phyloP scores from a whole-genome alignment of 1,140 invertebrate species.

The Hylaeus anthracinus region DNA sequence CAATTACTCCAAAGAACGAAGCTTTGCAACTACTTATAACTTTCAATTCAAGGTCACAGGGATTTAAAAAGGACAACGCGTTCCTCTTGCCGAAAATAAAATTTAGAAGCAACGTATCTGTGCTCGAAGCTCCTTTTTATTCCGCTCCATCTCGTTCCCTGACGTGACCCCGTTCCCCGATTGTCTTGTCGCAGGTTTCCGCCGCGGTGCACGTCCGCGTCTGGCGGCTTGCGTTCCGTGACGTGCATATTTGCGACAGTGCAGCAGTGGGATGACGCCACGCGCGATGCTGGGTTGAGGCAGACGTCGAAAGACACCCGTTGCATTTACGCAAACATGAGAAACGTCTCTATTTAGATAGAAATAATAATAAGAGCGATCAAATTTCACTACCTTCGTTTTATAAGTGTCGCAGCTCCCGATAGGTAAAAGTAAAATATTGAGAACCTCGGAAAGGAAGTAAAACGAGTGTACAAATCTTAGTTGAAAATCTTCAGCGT shows the following conservation, averaged over 20 bases:
- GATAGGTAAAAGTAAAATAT: too few relatives aligned
- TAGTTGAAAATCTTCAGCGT: too few relatives aligned
- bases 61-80: neutral
- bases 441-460: too few relatives aligned
- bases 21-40: too few relatives aligned
- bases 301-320: constrained; percentile 18
- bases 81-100: constrained; percentile 31
- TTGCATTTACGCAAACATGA: constrained; percentile 11
- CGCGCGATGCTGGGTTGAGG: neutral
- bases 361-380: too few relatives aligned
- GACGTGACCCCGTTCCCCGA: constrained; percentile 49
- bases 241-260: constrained; percentile 33
- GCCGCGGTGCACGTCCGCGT: constrained; percentile 39
- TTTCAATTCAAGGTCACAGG: neutral
- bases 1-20: too few relatives aligned
- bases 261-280: constrained; percentile 31
- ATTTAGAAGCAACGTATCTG: constrained; percentile 28
- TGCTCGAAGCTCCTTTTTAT: constrained; percentile 28
- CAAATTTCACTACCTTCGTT: too few relatives aligned
- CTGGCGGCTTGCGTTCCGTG: constrained; percentile 39
- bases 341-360: too few relatives aligned
- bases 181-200: constrained; percentile 38
- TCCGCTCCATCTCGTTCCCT: constrained; percentile 38
- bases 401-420: too few relatives aligned
- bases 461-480: too few relatives aligned